phyloP scores from a whole-genome alignment of 1,140 invertebrate genomes.

The Philaenus spumarius region DNA sequence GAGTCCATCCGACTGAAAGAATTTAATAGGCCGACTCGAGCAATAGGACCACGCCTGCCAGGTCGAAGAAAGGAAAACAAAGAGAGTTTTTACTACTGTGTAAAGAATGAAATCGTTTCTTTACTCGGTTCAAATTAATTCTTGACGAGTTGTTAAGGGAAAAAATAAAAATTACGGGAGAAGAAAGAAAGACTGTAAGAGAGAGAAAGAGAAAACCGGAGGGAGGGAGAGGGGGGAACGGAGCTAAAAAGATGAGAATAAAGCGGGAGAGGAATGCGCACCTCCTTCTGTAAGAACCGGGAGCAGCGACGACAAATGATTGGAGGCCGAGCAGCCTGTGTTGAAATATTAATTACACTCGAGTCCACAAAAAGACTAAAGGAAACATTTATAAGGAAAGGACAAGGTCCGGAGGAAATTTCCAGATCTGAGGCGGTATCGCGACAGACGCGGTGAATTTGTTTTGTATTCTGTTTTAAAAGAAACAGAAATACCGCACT shows the following conservation, averaged over 20 bases:
- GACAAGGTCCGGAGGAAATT: not conserved
- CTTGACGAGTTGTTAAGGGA: conserved; percentile 10
- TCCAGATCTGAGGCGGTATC: conserved; percentile 15
- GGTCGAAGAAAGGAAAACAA: conserved; percentile 11
- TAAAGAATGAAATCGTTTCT: conserved; percentile 8
- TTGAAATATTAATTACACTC: conserved; percentile 20
- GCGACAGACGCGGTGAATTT: not conserved
- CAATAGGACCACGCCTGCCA: not conserved
- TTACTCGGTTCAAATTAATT: conserved; percentile 12
- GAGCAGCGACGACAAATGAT: conserved; percentile 7
- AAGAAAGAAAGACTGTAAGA: too few relatives aligned
- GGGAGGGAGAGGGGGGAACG: not conserved
- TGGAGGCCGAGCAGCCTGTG: conserved; percentile 21
- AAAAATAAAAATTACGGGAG: conserved; percentile 16
- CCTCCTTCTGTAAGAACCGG: not conserved
- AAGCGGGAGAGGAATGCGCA: conserved; percentile 17
- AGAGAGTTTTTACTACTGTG: conserved; percentile 8
- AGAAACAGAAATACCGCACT: too few relatives aligned
- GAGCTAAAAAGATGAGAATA: conserved; percentile 8
- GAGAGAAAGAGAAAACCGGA: too few relatives aligned
- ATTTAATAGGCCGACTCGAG: conserved; percentile 14
- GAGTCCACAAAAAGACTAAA: not conserved
- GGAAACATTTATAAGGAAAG: conserved; percentile 26
- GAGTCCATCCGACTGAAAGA: conserved; percentile 13
- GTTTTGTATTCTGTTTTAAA: too few relatives aligned